Evolutionary conservation across 2,888 invertebrate genomes (phyloP).

Genomic region (Nephrotoma appendiculata): DNA sequence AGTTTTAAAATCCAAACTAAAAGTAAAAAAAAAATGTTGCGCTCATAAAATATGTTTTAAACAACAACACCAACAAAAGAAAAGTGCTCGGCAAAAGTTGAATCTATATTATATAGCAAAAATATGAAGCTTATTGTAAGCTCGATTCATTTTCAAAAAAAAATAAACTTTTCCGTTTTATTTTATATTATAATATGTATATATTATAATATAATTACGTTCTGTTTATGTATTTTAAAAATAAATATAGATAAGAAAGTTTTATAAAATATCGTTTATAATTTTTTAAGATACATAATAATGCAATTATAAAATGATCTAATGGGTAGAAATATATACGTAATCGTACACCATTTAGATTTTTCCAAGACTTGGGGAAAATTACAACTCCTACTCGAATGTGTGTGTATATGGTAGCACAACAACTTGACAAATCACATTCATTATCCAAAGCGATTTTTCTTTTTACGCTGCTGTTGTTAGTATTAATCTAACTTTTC

Average conservation of each 20-base stretch:
- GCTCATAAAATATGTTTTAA: background rate
- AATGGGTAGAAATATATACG: background rate
- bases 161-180: background rate
- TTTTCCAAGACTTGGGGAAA: background rate
- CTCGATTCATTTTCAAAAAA: background rate
- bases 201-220: background rate
- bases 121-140: background rate
- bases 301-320: background rate
- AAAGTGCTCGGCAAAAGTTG: background rate
- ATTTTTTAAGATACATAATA: background rate
- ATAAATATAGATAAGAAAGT: background rate
- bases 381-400: background rate
- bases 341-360: background rate
- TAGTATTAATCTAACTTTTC: background rate
- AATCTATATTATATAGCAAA: background rate
- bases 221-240: background rate
- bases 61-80: background rate
- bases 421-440: background rate
- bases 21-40: background rate
- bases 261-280: background rate
- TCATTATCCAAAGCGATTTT: background rate
- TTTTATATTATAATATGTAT: background rate
- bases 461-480: background rate
- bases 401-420: background rate
- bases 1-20: background rate